Conservation (phyloP, 2,113 vertebrate genomes). For the Phasianus colchicus region DNA sequence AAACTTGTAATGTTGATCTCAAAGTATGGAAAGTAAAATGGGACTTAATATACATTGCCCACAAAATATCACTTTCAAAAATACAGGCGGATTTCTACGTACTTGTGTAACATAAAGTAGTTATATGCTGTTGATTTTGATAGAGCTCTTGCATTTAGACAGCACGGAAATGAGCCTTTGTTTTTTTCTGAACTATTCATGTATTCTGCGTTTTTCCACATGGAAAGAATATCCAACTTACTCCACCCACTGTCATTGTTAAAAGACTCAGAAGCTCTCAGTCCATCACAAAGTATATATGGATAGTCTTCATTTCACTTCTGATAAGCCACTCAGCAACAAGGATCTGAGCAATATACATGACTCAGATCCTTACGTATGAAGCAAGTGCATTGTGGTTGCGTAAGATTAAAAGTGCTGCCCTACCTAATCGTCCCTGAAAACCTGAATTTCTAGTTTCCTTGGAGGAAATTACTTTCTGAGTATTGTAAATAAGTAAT, state of each 20-base stretch:
- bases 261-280: neutral
- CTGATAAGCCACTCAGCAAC: neutral
- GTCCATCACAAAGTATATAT: neutral
- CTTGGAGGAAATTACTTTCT: constrained; percentile 1
- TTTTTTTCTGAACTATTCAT: neutral
- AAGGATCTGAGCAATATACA: neutral
- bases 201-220: neutral
- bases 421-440: neutral
- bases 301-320: neutral
- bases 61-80: neutral
- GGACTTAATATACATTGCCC: neutral
- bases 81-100: neutral
- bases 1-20: neutral
- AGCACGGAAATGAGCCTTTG: neutral
- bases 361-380: neutral
- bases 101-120: neutral
- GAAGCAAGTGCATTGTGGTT: neutral
- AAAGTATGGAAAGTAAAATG: neutral
- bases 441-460: constrained; percentile 57
- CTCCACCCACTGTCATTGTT: neutral
- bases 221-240: neutral
- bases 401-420: neutral
- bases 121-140: neutral
- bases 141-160: neutral
- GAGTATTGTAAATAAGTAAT: constrained; percentile 39